A percentile compares a stretch with the other conserved stretches of the same genome.
phyloP scores from a whole-genome alignment of 2,113 vertebrate species.

The Albula goreensis region DNA sequence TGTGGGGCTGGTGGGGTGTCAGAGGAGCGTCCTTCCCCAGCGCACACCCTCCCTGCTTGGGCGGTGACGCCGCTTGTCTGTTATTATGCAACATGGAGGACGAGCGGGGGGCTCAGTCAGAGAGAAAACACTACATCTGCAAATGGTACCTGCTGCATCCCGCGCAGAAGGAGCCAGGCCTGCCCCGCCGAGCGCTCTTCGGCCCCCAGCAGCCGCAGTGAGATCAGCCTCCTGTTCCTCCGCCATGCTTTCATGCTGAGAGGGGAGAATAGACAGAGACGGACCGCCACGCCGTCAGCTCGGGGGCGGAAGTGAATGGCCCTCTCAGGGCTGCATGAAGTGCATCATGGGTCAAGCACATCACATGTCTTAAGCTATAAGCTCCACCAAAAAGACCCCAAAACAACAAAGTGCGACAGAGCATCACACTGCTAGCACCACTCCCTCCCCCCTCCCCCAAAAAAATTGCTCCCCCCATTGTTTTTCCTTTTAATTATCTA shows the following conservation, averaged over 20 bases:
- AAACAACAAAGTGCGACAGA: neutral
- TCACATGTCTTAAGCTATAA: neutral
- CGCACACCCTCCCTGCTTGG: neutral
- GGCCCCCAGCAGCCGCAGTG: constrained; percentile 70
- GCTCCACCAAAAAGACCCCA: too few relatives aligned
- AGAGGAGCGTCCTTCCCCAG: constrained; percentile 1
- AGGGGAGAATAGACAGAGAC: constrained; percentile 38
- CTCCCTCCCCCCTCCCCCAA: neutral
- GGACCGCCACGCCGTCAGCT: neutral
- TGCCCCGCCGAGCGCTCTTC: constrained; percentile 66
- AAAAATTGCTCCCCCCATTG: neutral
- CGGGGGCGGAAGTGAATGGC: neutral
- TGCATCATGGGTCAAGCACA: neutral
- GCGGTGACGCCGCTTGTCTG: neutral
- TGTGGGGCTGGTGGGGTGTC: neutral
- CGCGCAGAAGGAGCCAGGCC: constrained; percentile 70
- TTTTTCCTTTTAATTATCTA: neutral
- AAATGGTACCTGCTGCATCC: constrained; percentile 77
- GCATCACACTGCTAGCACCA: neutral
- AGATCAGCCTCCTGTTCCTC: constrained; percentile 46
- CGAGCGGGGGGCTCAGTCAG: neutral
- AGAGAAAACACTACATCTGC: constrained; percentile 63
- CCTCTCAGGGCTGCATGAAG: neutral
- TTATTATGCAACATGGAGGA: constrained; percentile 25
- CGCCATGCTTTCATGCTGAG: constrained; percentile 64